These are phyloP conservation scores for Acleris emargana DNA, from an alignment of 2,888 invertebrate genomes.

Conservation along the genomic window DNA sequence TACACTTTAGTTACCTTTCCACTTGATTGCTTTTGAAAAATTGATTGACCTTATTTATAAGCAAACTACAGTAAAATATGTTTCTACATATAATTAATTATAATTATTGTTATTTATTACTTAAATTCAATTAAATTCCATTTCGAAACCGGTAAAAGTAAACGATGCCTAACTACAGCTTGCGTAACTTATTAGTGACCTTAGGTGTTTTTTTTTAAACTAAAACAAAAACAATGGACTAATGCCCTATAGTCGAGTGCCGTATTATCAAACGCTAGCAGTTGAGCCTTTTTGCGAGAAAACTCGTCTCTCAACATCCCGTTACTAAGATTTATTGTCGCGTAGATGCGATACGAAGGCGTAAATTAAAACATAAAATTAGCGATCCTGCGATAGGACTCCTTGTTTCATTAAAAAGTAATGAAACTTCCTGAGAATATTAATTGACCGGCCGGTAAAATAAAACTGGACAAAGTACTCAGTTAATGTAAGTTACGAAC, in stretches of 20 bases:
- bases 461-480: constrained; percentile 46
- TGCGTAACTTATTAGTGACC: no score
- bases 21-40: no score
- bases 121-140: no score
- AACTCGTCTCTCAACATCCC: constrained; percentile 46
- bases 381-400: constrained; percentile 66
- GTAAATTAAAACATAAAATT: constrained; percentile 74
- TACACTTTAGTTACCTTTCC: no score
- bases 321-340: constrained; percentile 60
- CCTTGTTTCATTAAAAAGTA: constrained; percentile 70
- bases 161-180: no score
- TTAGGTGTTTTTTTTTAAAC: no score
- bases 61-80: no score
- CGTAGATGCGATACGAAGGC: constrained; percentile 52
- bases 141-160: no score
- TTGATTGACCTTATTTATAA: no score
- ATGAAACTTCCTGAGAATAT: constrained; percentile 68
- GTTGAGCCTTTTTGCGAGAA: constrained; percentile 51
- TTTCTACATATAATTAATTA: no score
- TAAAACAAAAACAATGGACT: no score
- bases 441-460: constrained; percentile 62
- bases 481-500: constrained; percentile 37
- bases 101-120: no score
- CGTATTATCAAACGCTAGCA: constrained; percentile 42
- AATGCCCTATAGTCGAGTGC: background rate